phyloP scores from a whole-genome alignment of 2,113 vertebrate species.

The Rhynchopsitta pachyrhyncha region DNA sequence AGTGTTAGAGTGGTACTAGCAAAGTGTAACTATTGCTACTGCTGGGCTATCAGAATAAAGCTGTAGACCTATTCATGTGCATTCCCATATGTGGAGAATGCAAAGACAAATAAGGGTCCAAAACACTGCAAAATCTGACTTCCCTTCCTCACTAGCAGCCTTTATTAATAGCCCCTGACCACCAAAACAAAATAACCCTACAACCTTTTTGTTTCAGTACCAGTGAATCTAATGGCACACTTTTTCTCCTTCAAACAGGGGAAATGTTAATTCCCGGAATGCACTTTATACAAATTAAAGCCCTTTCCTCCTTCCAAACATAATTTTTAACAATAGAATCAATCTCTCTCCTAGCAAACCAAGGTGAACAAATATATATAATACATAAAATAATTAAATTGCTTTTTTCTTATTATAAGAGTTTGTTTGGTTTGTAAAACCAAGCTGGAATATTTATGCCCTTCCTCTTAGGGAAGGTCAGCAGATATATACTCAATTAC shows the following conservation, averaged over 20 bases:
- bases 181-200: not conserved
- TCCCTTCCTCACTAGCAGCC: not conserved
- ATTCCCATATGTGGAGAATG: fast-evolving
- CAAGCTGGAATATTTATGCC: slow-evolving; percentile 57
- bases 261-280: slow-evolving; percentile 23
- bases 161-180: not conserved
- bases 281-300: slow-evolving; percentile 38
- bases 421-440: slow-evolving; percentile 64
- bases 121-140: not conserved
- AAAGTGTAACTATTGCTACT: not conserved
- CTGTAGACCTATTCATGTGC: not conserved
- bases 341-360: not conserved
- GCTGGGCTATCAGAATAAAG: not conserved
- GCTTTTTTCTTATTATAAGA: slow-evolving; percentile 16
- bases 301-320: not conserved
- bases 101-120: not conserved
- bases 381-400: slow-evolving; percentile 42
- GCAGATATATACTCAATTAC: slow-evolving; percentile 55
- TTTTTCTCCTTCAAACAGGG: not conserved
- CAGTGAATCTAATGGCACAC: not conserved
- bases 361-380: slow-evolving; percentile 28
- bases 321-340: slow-evolving; percentile 33
- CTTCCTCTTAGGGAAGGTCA: slow-evolving; percentile 66
- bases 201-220: not conserved
- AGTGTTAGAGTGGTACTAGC: not conserved